Evolutionary conservation across 2,888 invertebrate genomes (phyloP).

Genomic region (Xylocampa areola): DNA sequence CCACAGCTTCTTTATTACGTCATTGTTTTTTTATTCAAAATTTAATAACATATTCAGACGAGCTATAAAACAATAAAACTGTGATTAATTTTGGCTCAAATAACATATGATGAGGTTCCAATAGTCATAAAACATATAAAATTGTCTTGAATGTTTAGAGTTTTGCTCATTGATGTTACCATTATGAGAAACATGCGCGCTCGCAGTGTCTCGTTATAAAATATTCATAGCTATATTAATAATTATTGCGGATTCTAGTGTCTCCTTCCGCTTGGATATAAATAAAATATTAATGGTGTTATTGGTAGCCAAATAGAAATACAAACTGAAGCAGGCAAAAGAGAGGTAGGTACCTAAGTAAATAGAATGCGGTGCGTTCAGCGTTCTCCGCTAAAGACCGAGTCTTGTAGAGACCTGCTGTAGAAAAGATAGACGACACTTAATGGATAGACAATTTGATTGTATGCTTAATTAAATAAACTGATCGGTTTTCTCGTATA

Average conservation of each 20-base stretch:
- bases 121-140: constrained; percentile 35
- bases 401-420: too few species aligned
- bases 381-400: background rate
- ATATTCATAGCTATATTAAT: constrained; percentile 13
- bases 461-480: too few species aligned
- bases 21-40: constrained; percentile 2
- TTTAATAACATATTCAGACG: constrained; percentile 19
- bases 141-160: constrained; percentile 14
- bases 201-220: constrained; percentile 2
- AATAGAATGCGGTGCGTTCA: background rate
- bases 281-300: background rate
- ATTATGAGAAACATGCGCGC: constrained; percentile 6
- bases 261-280: background rate
- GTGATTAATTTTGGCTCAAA: constrained; percentile 25
- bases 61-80: constrained; percentile 35
- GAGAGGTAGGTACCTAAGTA: too few species aligned
- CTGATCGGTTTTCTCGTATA: too few species aligned
- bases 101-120: constrained; percentile 30
- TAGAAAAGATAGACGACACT: too few species aligned
- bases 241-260: background rate
- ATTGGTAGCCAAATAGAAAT: background rate
- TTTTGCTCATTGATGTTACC: constrained; percentile 21
- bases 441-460: too few species aligned
- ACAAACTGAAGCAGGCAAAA: background rate
- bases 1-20: constrained; percentile 28